These are phyloP conservation scores for Crenuchus spilurus DNA, from an alignment of 2,797 vertebrate genomes.

Conservation along the genomic window DNA sequence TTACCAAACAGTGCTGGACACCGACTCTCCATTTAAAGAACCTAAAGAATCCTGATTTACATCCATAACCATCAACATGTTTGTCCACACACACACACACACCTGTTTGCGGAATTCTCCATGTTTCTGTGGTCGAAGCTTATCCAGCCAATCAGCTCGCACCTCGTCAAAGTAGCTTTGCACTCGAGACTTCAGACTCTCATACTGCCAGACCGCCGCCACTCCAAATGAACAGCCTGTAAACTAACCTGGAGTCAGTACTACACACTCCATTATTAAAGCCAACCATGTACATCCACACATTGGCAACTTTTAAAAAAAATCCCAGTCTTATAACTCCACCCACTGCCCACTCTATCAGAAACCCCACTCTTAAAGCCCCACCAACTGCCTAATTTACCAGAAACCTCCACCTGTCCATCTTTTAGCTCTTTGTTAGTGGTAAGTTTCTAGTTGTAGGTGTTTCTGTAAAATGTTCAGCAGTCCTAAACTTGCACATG, in stretches of 20 bases:
- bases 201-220: constrained; percentile 96
- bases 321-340: too few species aligned
- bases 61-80: too few species aligned
- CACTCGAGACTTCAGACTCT: constrained; percentile 87
- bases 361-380: too few species aligned
- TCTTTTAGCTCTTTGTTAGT: too few species aligned
- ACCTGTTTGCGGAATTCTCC: constrained; percentile 89
- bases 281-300: background rate
- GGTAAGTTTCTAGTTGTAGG: background rate
- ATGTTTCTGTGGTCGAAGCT: constrained; percentile 84
- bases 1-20: too few species aligned
- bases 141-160: constrained; percentile 89
- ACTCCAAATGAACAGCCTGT: constrained; percentile 92
- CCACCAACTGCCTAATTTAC: too few species aligned
- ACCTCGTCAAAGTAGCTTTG: constrained; percentile 87
- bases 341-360: too few species aligned
- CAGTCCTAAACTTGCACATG: too few species aligned
- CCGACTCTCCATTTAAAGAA: too few species aligned
- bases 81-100: constrained; percentile 17
- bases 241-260: constrained; percentile 82
- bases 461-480: background rate
- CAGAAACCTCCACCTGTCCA: too few species aligned
- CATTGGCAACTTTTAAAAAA: too few species aligned
- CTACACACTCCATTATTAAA: background rate
- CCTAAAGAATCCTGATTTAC: too few species aligned